Base-by-base conservation (phyloP, 2,888 invertebrate species). In the Pollenia angustigena region DNA sequence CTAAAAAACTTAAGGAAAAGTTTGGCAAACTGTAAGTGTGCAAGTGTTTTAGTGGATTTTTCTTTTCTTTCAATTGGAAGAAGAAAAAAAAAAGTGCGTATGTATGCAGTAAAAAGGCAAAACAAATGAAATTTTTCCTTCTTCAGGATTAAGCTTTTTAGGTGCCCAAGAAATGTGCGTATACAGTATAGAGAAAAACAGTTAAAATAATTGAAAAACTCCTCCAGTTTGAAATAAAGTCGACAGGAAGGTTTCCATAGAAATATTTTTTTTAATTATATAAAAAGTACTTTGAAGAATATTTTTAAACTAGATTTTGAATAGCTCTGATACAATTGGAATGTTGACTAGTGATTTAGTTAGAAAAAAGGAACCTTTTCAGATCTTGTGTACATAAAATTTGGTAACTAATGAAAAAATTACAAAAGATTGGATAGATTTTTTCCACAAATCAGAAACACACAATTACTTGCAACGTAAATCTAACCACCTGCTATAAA, bases 51-150 rank as follows among this genome's bases (percentile, higher is more conserved):
- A 42, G 42, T 62, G 16, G 42, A 16, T 16, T 42, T 42, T 62
- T 10, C 9, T 18, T 54, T 16, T 62, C 42, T 42, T 42, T 42
- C 62, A 42, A 42, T 42, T 62, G 60, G 11, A 62, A 10, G 42
- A n/a, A 44, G 4, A 16, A 10, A 16, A 62, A 62, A 16, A 3
- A 16, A 42, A 62, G n/a, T 62, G 58, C 58, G 58, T 58, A 14
- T 32, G 32, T 40, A 58, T 58, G 58, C 58, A 62, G 16, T 62
- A 16, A 62, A 42, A 62, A 62, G 10, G 56, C 56, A 56, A 40
- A 42, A 42, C 6, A 42, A 10, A 42, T 14, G n/a, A 16, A 42
- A 10, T 16, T 42, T 2, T 10, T 3, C 42, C 16, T 58, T 58
- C 23, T 58, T 11, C 56, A 12, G 12, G 14, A 14, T 2, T n/a